Evolutionary conservation across 2,888 invertebrate species (phyloP), one percentile per base, ranked within the genome.

Genomic region (Altica lythri): DNA sequence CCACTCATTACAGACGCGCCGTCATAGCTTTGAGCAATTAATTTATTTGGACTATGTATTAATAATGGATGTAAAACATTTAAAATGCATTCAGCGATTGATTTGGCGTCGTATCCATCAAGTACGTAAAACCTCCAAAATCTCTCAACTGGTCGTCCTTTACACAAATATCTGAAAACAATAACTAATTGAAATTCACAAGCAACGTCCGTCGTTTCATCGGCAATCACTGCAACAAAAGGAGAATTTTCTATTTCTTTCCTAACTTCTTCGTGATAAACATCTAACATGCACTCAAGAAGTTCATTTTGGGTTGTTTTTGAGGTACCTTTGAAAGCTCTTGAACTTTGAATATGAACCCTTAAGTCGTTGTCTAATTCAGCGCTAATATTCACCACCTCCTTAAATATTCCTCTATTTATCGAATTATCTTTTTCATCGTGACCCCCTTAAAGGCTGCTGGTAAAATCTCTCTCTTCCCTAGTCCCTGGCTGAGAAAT

Each of bases 151-250:
- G 42, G 42, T 40, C 42, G 42, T 18, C 42, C 18, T 40, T 40
- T 16, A 40, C 19, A 18, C 18, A 40, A 16, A 40, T 40, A 40
- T 40, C 42, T 40, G 8, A 40, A 40, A 18, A 40, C 42, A 17
- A 12, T 40, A 40, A 40, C 42, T 40, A 14, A 40, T 40, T 22
- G 42, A 40, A 40, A 40, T 18, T 40, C 42, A 22, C 22, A 40
- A 40, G 42, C 42, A 18, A 40, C 19, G 18, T 40, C 22, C 4
- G 42, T 40, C 17, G 46, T 43, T 43, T 43, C 43, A 43, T 43
- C n/a, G 27, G 27, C 27, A 43, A 43, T 43, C 22, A 43, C 22
- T 25, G 43, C 25, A 43, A 43, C 27, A 43, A 43, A 43, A 43
- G 25, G 43, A 43, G 43, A 43, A 22, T 22, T 4, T 22, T 22